phyloP scores from a whole-genome alignment of 1,140 invertebrate genomes.

The Drosophila athabasca region DNA sequence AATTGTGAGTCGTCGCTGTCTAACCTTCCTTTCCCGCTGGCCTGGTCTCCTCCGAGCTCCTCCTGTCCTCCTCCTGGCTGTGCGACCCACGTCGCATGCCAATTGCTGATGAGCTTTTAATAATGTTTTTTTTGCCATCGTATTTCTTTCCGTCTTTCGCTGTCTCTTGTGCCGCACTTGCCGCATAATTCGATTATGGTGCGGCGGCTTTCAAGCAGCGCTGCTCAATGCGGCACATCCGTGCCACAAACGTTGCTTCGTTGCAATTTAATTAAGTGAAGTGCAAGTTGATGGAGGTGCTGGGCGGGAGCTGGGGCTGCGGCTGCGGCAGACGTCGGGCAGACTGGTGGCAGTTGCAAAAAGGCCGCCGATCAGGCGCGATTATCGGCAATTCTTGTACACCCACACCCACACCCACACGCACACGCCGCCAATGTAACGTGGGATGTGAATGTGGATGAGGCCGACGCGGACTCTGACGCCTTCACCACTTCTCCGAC shows the following conservation, averaged over 20 bases:
- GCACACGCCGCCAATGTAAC: slow-evolving; percentile 30
- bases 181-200: slow-evolving; percentile 77
- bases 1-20: slow-evolving; percentile 60
- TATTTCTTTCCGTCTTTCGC: slow-evolving; percentile 56
- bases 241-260: slow-evolving; percentile 64
- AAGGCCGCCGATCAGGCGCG: slow-evolving; percentile 73
- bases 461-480: slow-evolving; percentile 8
- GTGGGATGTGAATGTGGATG: slow-evolving; percentile 20
- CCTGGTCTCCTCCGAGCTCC: slow-evolving; percentile 5
- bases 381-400: slow-evolving; percentile 69
- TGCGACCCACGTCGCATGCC: slow-evolving; percentile 58
- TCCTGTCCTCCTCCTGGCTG: background rate
- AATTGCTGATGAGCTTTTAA: slow-evolving; percentile 81
- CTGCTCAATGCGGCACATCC: slow-evolving; percentile 60
- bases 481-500: slow-evolving; percentile 28
- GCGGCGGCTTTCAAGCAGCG: slow-evolving; percentile 71
- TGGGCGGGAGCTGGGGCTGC: background rate
- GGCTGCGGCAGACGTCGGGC: background rate
- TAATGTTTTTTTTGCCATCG: slow-evolving; percentile 72
- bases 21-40: slow-evolving; percentile 35
- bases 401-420: slow-evolving; percentile 31
- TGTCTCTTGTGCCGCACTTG: slow-evolving; percentile 52
- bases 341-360: slow-evolving; percentile 46
- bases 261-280: slow-evolving; percentile 80
- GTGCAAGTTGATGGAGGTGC: slow-evolving; percentile 62